A percentile compares a stretch with the other conserved stretches of the same genome.
Evolutionary conservation across 2,113 vertebrate species (phyloP).

Genomic region (Strigops habroptila): DNA sequence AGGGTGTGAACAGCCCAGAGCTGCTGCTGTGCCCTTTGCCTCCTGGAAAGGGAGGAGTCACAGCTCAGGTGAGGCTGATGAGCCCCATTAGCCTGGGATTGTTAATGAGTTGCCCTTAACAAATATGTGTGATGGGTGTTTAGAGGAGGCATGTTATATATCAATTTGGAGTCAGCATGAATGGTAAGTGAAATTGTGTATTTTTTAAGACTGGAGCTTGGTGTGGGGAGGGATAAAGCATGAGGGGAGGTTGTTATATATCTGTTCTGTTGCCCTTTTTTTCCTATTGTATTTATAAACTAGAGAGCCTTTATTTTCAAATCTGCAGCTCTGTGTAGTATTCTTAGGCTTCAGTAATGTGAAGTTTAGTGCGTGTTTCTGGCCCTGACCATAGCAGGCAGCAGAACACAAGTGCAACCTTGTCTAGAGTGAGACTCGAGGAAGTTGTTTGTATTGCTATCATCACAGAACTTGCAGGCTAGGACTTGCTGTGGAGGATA

Average conservation of each 20-base stretch:
- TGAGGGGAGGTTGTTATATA: rapidly evolving
- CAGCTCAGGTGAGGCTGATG: not conserved
- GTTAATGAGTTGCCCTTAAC: not conserved
- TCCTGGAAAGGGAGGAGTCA: not conserved
- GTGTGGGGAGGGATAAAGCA: not conserved
- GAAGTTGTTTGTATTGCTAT: not conserved
- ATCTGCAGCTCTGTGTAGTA: rapidly evolving
- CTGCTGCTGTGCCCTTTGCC: too few relatives aligned
- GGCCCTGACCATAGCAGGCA: not conserved
- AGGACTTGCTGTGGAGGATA: not conserved
- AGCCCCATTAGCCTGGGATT: not conserved
- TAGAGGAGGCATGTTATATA: rapidly evolving
- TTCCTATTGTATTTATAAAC: not conserved
- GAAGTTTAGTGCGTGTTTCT: not conserved
- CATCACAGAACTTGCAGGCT: not conserved
- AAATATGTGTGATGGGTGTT: rapidly evolving
- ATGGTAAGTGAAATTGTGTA: rapidly evolving
- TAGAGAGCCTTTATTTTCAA: not conserved
- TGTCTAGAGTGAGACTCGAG: not conserved
- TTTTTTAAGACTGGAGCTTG: not conserved
- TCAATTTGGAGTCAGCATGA: rapidly evolving
- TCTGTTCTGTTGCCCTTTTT: rapidly evolving
- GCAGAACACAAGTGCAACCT: not conserved
- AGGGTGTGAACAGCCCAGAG: rapidly evolving
- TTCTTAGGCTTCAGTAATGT: not conserved